Evolutionary conservation across 2,888 invertebrate genomes (phyloP), one percentile per base, ranked within the genome.

Genomic region (Tenthredo amoena): DNA sequence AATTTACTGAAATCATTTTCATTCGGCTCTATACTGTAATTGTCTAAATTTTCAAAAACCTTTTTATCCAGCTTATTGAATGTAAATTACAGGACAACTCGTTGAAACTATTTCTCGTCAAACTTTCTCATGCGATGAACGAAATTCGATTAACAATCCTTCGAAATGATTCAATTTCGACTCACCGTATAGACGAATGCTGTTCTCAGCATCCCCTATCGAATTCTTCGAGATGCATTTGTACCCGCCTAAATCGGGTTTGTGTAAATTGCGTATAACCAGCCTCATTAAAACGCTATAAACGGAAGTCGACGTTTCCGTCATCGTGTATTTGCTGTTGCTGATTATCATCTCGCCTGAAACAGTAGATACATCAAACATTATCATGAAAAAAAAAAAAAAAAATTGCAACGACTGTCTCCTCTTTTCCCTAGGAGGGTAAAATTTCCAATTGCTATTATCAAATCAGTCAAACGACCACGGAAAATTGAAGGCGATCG

Each of bases 191-290:
- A 98, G 95, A 90, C 98, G 95, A 91, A 98, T 98, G 92, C 97
- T 97, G 86, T 98, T 98, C 93, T 98, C 98, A 18, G 98, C 97
- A 90, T 97, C 98, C 0, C 98, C 98, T 91, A 98, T 97, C 87
- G 98, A 98, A 94, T 98, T 98, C 94, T 98, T 98, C 83, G 98
- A 98, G 91, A 98, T 97, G 94, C 98, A 98, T 93, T 97, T 98
- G 95, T 98, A 98, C 81, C 97, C 97, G 21, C 97, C 97, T 89
- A 97, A 95, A 93, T 98, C 97, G 86, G 95, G 95, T 87, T 96
- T 95, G 91, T 96, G 96, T 86, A 98, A 95, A 89, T 96, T 96
- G 85, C 95, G 95, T 76, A 98, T 96, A 84, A 97, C 95, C 87
- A 98, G 95, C 84, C 96, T 95, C 98, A 98, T 98, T 93, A 97